phyloP scores from a whole-genome alignment of 2,797 vertebrate genomes.

The Peromyscus melanophrys region DNA sequence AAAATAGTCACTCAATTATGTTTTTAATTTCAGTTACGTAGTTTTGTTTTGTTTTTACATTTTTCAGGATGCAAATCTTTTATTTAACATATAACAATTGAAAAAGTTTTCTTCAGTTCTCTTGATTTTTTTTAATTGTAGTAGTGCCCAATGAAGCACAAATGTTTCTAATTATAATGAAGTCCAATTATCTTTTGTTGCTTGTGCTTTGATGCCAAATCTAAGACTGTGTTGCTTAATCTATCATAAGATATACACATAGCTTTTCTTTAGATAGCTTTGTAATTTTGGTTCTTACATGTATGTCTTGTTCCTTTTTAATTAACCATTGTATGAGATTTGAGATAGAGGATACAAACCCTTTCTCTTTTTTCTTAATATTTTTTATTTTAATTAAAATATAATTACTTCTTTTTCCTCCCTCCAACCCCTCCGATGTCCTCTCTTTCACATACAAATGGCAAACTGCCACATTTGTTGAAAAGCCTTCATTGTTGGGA shows the following conservation, averaged over 20 bases:
- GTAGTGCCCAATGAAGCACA: background rate
- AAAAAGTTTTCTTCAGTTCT: background rate
- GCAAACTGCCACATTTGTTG: background rate
- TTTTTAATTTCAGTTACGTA: background rate
- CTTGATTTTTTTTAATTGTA: background rate
- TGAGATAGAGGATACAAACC: background rate
- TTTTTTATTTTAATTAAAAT: constrained; percentile 11
- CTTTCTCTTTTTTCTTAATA: background rate
- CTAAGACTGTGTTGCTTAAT: background rate
- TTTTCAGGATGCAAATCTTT: background rate
- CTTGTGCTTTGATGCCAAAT: background rate
- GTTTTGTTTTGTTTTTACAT: background rate
- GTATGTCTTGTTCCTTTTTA: background rate
- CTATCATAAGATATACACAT: background rate
- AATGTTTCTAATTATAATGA: constrained; percentile 22
- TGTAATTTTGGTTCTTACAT: background rate
- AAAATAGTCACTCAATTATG: background rate
- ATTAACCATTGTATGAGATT: background rate
- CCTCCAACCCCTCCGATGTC: too few species aligned
- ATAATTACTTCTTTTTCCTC: background rate
- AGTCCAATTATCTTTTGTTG: constrained; percentile 19
- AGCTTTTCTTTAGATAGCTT: background rate
- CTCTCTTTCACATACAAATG: background rate
- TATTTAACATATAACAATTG: background rate
- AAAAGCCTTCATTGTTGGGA: background rate